Percentiles rank a stretch among this genome's conserved stretches.
Conservation (phyloP, 2,888 invertebrate species). For the Cheilosia soror region DNA sequence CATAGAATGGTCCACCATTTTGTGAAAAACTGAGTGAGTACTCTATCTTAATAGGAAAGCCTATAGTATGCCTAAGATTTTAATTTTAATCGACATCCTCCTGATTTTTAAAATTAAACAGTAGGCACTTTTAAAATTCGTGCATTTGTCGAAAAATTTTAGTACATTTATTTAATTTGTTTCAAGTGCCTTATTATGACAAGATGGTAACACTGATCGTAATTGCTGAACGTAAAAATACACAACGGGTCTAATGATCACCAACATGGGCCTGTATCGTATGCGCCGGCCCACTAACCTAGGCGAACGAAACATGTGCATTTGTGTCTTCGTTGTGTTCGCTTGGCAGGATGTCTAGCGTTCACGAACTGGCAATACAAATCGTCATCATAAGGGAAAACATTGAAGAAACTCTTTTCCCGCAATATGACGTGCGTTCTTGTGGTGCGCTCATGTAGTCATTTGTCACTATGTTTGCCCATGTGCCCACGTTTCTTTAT, state of each 20-base stretch:
- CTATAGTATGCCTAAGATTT: too few species aligned
- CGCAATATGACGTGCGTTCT: slow-evolving; percentile 30
- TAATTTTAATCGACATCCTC: too few species aligned
- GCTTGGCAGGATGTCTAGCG: slow-evolving; percentile 61
- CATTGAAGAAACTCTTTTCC: slow-evolving; percentile 45
- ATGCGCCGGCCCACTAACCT: slow-evolving; percentile 42
- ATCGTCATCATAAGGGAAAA: slow-evolving; percentile 70
- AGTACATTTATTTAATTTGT: too few species aligned
- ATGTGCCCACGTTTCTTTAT: slow-evolving; percentile 65
- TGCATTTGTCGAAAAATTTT: too few species aligned
- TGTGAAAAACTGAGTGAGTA: too few species aligned
- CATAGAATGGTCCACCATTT: too few species aligned
- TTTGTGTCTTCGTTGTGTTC: slow-evolving; percentile 43
- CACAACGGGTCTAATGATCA: slow-evolving; percentile 59
- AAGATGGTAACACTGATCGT: slow-evolving; percentile 22
- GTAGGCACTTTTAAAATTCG: too few species aligned
- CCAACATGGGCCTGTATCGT: slow-evolving; percentile 36
- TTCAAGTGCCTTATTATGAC: background rate
- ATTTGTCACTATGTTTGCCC: slow-evolving; percentile 69
- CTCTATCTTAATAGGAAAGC: too few species aligned
- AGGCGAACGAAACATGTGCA: slow-evolving; percentile 52
- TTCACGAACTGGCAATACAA: slow-evolving; percentile 43
- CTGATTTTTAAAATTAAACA: too few species aligned
- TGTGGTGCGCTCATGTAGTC: slow-evolving; percentile 59
- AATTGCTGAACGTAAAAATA: slow-evolving; percentile 67